Percentiles rank a stretch among this genome's conserved stretches.
These are phyloP conservation scores for Linyphia triangularis DNA, from an alignment of 2,888 invertebrate species.

Conservation along the genomic window DNA sequence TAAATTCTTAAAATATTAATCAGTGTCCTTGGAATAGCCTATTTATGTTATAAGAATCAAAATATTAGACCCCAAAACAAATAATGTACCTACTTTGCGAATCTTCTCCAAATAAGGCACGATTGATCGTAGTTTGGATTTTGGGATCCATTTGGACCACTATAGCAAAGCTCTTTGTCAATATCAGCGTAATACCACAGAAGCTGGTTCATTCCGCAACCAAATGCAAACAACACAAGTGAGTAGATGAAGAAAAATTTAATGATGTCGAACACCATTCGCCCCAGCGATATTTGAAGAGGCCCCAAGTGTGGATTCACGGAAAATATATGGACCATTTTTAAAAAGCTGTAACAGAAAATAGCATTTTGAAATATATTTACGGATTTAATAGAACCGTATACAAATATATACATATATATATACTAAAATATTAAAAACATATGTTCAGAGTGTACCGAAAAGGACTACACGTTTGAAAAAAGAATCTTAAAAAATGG, in stretches of 20 bases:
- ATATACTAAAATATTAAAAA: too few relatives aligned
- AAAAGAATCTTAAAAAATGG: too few relatives aligned
- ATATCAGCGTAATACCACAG: conserved; percentile 95
- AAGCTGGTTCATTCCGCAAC: conserved; percentile 84
- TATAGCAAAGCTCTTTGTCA: conserved; percentile 91
- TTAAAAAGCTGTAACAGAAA: conserved; percentile 80
- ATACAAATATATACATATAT: too few relatives aligned
- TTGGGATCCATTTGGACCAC: conserved; percentile 48
- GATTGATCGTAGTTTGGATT: conserved; percentile 71
- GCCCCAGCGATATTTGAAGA: conserved; percentile 82
- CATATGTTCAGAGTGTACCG: too few relatives aligned
- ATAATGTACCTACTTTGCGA: conserved; percentile 75
- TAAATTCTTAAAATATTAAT: too few relatives aligned
- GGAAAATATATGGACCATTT: conserved; percentile 82
- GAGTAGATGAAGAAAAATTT: conserved; percentile 81
- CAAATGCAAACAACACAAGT: conserved; percentile 78
- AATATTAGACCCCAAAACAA: too few relatives aligned
- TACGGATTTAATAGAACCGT: neutral
- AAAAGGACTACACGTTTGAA: too few relatives aligned
- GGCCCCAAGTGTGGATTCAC: conserved; percentile 82
- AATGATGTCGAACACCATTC: conserved; percentile 82
- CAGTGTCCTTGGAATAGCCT: too few relatives aligned
- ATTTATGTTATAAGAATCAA: too few relatives aligned
- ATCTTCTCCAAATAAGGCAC: conserved; percentile 76
- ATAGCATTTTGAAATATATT: neutral